Evolutionary conservation across 2,888 invertebrate species (phyloP).

Genomic region (Chydorus sphaericus): DNA sequence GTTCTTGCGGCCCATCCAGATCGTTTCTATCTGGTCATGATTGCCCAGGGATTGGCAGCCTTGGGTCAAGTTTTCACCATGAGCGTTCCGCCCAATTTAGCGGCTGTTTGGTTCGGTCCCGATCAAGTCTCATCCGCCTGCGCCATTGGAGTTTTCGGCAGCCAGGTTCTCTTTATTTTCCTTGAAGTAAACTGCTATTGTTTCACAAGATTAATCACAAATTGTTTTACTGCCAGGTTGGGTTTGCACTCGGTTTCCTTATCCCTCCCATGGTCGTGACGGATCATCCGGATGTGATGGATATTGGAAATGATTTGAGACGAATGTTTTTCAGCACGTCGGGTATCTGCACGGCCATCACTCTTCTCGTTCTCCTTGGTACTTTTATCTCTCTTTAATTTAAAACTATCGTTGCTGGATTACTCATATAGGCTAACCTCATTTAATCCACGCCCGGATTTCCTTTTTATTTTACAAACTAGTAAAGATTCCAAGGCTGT

Average conservation of each 20-base stretch:
- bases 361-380: conserved; percentile 72
- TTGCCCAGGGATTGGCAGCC: conserved; percentile 65
- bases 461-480: no score
- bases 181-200: not conserved
- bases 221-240: conserved; percentile 46
- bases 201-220: not conserved
- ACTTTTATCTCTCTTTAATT: conserved; percentile 36
- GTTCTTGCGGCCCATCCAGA: conserved; percentile 71
- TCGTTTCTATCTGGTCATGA: conserved; percentile 73
- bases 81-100: conserved; percentile 79
- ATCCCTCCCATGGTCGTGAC: conserved; percentile 49
- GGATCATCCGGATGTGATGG: conserved; percentile 27
- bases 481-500: no score
- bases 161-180: conserved; percentile 53
- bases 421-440: no score
- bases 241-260: conserved; percentile 78
- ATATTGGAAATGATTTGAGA: conserved; percentile 54
- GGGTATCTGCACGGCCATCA: conserved; percentile 59
- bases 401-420: not conserved
- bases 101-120: conserved; percentile 96
- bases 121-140: conserved; percentile 93
- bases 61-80: conserved; percentile 81
- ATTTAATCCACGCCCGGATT: no score
- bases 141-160: conserved; percentile 95
- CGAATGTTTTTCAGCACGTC: conserved; percentile 77